Conservation (phyloP, 2,888 invertebrate genomes). For the Melieria picta region DNA sequence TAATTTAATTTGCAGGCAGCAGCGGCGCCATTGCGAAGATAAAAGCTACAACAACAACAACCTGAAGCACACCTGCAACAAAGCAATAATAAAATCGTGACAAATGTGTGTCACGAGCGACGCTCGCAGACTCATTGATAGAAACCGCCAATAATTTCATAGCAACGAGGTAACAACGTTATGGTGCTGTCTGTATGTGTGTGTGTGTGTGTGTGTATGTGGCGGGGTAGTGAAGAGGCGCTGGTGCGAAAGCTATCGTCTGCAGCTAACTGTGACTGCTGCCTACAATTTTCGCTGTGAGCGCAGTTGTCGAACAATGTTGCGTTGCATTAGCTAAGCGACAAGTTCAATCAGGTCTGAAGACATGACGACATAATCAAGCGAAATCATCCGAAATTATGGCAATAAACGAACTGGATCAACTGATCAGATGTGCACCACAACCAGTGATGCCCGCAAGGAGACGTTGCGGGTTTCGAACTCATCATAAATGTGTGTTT, state of each 20-base stretch:
- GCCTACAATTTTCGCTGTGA: background rate
- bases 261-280: background rate
- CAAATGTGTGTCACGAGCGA: constrained; percentile 24
- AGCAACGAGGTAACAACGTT: background rate
- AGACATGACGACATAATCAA: too few relatives aligned
- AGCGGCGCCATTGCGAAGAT: background rate
- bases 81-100: constrained; percentile 11
- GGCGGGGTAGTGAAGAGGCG: background rate
- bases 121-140: constrained; percentile 20
- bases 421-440: too few relatives aligned
- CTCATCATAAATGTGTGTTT: too few relatives aligned
- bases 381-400: too few relatives aligned
- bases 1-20: constrained; percentile 30
- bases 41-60: background rate
- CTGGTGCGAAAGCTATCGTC: background rate
- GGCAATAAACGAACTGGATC: too few relatives aligned
- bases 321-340: too few relatives aligned
- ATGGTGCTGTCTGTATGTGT: constrained; percentile 1
- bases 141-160: constrained; percentile 28
- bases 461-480: too few relatives aligned
- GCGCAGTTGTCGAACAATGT: too few relatives aligned
- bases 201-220: constrained; percentile 5
- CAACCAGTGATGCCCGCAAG: too few relatives aligned
- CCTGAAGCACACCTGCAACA: background rate
- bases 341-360: too few relatives aligned